Evolutionary conservation across 2,888 invertebrate species (phyloP).

Genomic region (Panopea generosa): DNA sequence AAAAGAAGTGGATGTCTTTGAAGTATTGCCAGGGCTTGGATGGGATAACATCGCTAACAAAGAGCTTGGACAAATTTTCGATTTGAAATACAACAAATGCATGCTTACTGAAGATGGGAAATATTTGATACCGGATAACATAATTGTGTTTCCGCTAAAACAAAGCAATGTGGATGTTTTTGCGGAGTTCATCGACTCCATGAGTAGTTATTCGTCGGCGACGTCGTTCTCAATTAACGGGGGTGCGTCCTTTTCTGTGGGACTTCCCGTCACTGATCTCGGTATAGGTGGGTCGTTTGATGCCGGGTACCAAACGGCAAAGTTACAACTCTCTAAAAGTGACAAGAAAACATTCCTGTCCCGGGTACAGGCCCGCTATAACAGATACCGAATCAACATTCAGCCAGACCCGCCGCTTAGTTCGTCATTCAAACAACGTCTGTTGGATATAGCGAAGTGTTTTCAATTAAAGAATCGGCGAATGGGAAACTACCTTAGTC

Average conservation of each 20-base stretch:
- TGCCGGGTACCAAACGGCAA: constrained; percentile 24
- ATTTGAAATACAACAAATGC: constrained; percentile 39
- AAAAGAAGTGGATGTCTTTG: constrained; percentile 13
- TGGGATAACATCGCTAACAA: constrained; percentile 59
- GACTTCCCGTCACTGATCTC: neutral
- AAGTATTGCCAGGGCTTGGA: constrained; percentile 53
- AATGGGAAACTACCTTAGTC: constrained; percentile 28
- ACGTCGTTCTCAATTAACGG: constrained; percentile 46
- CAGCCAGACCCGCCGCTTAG: constrained; percentile 39
- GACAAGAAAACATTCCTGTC: constrained; percentile 29
- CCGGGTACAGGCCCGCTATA: constrained; percentile 40
- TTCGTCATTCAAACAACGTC: constrained; percentile 36
- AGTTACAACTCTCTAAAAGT: constrained; percentile 28
- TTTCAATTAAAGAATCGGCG: constrained; percentile 22
- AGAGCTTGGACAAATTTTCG: constrained; percentile 37
- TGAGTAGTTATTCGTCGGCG: constrained; percentile 30
- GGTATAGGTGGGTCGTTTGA: constrained; percentile 45
- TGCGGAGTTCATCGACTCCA: constrained; percentile 40
- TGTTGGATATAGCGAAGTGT: constrained; percentile 46
- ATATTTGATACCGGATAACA: constrained; percentile 49
- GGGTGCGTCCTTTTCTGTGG: constrained; percentile 8
- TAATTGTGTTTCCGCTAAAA: constrained; percentile 39
- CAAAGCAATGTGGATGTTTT: constrained; percentile 36
- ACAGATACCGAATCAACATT: constrained; percentile 21
- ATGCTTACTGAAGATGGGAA: constrained; percentile 44